These are phyloP conservation scores for Plecotus auritus DNA, from an alignment of 2,113 vertebrate genomes.

Conservation along the genomic window DNA sequence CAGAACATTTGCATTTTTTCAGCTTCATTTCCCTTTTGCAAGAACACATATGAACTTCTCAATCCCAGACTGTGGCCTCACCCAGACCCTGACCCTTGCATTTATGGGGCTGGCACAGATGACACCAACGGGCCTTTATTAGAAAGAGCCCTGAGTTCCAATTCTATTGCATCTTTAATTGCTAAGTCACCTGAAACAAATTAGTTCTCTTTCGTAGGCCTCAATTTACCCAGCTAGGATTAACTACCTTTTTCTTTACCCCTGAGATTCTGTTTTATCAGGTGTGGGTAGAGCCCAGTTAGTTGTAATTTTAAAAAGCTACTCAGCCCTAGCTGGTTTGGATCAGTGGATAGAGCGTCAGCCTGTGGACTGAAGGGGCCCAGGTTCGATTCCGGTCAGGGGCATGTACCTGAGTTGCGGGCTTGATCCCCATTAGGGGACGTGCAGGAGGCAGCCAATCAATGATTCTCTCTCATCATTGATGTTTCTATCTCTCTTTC, in stretches of 20 bases:
- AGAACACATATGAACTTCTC: neutral
- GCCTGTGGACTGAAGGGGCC: too few species aligned
- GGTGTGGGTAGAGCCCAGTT: neutral
- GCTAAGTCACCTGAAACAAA: neutral
- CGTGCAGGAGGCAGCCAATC: too few species aligned
- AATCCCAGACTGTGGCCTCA: neutral
- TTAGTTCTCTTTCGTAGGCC: neutral
- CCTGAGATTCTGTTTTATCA: conserved; percentile 4
- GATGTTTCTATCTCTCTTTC: too few species aligned
- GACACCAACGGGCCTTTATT: neutral
- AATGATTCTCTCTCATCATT: too few species aligned
- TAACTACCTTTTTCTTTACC: neutral
- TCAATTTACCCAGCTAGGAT: neutral
- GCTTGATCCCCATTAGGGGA: too few species aligned
- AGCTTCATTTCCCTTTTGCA: conserved; percentile 50
- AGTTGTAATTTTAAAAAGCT: conserved; percentile 1
- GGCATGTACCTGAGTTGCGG: too few species aligned
- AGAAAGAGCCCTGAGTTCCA: neutral
- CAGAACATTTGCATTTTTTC: conserved; percentile 55
- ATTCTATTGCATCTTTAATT: neutral
- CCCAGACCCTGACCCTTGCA: neutral
- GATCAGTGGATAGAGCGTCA: too few species aligned
- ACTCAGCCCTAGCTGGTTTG: too few species aligned
- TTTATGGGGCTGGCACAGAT: neutral
- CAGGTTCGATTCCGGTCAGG: too few species aligned